A percentile compares a stretch with the other conserved stretches of the same genome.
These are phyloP conservation scores for Parapristionchus giblindavisi DNA, from an alignment of 2,888 invertebrate species.

Conservation along the genomic window DNA sequence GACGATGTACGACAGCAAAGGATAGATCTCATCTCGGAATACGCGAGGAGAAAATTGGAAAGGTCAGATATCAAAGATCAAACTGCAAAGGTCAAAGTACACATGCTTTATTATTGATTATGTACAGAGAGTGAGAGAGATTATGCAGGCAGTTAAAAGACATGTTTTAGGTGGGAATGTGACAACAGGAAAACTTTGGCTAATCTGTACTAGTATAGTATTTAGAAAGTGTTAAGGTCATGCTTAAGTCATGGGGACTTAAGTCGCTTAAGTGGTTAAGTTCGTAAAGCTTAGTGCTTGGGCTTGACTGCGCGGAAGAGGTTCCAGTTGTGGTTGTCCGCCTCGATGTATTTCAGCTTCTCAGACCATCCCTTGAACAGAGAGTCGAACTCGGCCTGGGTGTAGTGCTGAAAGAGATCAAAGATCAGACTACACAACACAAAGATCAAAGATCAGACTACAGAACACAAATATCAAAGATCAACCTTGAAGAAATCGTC, in stretches of 20 bases:
- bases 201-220: not conserved
- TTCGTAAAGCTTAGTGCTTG: not conserved
- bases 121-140: too few species aligned
- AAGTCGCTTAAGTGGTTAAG: not conserved
- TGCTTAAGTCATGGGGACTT: not conserved
- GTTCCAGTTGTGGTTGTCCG: conserved; percentile 73
- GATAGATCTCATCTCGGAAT: conserved; percentile 32
- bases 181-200: not conserved
- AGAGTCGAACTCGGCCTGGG: conserved; percentile 72
- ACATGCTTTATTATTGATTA: too few species aligned
- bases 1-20: not conserved
- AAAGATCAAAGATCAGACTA: not conserved
- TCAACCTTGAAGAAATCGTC: conserved; percentile 71
- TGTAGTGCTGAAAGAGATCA: conserved; percentile 71
- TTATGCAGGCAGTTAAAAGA: not conserved
- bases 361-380: conserved; percentile 73
- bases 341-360: conserved; percentile 71
- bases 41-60: conserved; percentile 33
- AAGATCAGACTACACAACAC: not conserved
- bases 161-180: conserved; percentile 5
- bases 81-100: not conserved
- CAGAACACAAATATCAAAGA: not conserved
- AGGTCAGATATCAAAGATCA: not conserved
- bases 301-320: conserved; percentile 66
- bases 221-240: not conserved